A percentile compares a stretch with the other conserved stretches of the same genome.
Evolutionary conservation across 2,797 vertebrate genomes (phyloP).

Genomic region (Octomys mimax): DNA sequence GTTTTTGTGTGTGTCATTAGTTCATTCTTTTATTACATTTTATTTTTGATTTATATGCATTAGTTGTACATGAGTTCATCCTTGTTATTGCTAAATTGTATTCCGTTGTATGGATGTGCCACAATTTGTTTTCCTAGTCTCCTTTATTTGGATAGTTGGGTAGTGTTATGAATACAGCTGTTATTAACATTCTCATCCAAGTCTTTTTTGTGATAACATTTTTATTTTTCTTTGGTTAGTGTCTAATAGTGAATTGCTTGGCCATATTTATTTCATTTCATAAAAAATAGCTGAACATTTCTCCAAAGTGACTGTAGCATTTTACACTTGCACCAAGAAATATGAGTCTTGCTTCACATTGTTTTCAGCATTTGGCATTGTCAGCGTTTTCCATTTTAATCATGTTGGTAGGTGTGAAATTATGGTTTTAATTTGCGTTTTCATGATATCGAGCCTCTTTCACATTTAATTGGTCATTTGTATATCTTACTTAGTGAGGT

Average conservation of each 20-base stretch:
- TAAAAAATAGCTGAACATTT: not conserved
- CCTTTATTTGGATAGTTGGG: not conserved
- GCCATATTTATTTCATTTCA: constrained; percentile 7
- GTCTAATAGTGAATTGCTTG: not conserved
- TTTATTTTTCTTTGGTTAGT: constrained; percentile 48
- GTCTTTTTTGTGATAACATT: not conserved
- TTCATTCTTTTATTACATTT: not conserved
- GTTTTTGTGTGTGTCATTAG: not conserved
- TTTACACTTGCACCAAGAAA: not conserved
- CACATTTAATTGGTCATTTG: constrained; percentile 36
- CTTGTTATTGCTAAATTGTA: not conserved
- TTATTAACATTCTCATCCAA: not conserved
- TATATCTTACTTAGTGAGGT: constrained; percentile 14
- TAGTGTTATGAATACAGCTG: constrained; percentile 22
- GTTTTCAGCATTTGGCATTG: not conserved
- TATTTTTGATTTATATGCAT: not conserved
- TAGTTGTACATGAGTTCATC: not conserved
- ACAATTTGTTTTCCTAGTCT: constrained; percentile 11
- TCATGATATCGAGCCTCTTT: constrained; percentile 16
- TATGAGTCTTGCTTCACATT: not conserved
- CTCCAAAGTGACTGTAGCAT: not conserved
- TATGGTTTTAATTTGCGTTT: constrained; percentile 49
- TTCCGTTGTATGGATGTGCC: not conserved
- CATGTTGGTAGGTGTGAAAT: not conserved
- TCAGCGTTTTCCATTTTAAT: constrained; percentile 17